These are phyloP conservation scores for Conops quadrifasciatus DNA, from an alignment of 2,888 invertebrate species.

Conservation along the genomic window DNA sequence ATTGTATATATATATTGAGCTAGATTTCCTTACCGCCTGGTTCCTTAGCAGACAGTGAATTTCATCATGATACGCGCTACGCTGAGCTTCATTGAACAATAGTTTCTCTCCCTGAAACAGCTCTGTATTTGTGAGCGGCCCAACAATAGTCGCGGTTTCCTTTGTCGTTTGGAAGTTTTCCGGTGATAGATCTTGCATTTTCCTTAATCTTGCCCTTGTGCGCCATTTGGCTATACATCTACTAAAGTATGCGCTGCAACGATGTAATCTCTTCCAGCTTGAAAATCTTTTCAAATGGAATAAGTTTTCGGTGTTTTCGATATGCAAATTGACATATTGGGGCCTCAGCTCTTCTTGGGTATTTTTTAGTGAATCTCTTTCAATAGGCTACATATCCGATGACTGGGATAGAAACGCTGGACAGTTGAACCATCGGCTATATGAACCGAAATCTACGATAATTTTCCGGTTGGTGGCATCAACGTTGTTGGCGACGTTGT, in stretches of 20 bases:
- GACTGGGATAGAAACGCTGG: constrained; percentile 36
- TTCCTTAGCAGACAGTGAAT: constrained; percentile 20
- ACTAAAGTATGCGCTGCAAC: constrained; percentile 27
- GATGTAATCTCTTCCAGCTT: constrained; percentile 27
- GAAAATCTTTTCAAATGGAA: constrained; percentile 33
- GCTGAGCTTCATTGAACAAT: constrained; percentile 28
- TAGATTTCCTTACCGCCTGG: constrained; percentile 16
- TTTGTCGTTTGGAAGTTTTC: not conserved
- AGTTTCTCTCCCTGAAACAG: constrained; percentile 30
- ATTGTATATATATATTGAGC: constrained; percentile 26
- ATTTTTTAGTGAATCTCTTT: not conserved
- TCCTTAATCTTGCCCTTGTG: not conserved
- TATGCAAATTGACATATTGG: not conserved
- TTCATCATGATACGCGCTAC: constrained; percentile 22
- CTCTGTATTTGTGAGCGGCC: constrained; percentile 17
- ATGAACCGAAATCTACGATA: constrained; percentile 21
- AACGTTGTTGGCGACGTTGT: constrained; percentile 39
- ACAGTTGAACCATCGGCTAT: constrained; percentile 39
- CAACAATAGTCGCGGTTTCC: not conserved
- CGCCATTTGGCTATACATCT: constrained; percentile 8
- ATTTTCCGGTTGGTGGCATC: constrained; percentile 40
- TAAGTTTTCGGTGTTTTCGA: not conserved
- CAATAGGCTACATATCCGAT: constrained; percentile 22
- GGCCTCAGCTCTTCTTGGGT: constrained; percentile 8
- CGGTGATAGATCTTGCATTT: not conserved